Evolutionary conservation across 23 tunicate species (phyloP), one percentile per base, ranked within the genome.

Genomic region (Styela clava): DNA sequence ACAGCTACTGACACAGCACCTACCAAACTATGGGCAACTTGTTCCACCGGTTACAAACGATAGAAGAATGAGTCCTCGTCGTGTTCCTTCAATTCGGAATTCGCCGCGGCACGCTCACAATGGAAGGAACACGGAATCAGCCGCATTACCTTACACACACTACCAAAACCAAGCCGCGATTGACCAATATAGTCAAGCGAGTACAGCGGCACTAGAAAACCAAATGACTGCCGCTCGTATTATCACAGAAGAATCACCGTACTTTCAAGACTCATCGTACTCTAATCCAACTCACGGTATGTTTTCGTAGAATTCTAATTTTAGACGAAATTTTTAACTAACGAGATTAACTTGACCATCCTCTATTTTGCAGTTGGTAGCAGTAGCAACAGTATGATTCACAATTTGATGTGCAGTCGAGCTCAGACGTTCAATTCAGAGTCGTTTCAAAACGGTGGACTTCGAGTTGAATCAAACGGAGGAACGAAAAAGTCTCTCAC

Each of bases 401-500:
- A 44, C 7, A 44, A 44, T 44, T 44, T 44, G 56, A 44, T 44
- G 56, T 5, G 12, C 56, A 44, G 56, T 44, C 56, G 56, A 44
- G 56, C 56, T 44, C 56, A 44, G 12, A 44, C 56, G 12, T 44
- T 5, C 56, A 44, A 44, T 44, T 44, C 56, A 7, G 56, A 44
- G 7, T 44, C 12, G 7, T 44, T 5, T 44, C 56, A 44, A 12
- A 44, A 12, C 56, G 12, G 56, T 44, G 12, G 56, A 44, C 12
- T 44, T 7, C 56, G 56, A 7, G 56, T 44, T 7, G 56, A 44
- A 12, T 44, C 56, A 12, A 44, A 44, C 56, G 82, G 88, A 5
- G 89, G 95, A 29, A 68, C 34, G 27, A 91, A 86, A 74, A 91
- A 91, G 74, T 83, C 63, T 30, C 82, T 91, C n/a, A 91, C 97